Percentiles rank a stretch among this genome's conserved stretches.
phyloP scores from a whole-genome alignment of 1,140 invertebrate genomes.

The Drosophila ironensis region DNA sequence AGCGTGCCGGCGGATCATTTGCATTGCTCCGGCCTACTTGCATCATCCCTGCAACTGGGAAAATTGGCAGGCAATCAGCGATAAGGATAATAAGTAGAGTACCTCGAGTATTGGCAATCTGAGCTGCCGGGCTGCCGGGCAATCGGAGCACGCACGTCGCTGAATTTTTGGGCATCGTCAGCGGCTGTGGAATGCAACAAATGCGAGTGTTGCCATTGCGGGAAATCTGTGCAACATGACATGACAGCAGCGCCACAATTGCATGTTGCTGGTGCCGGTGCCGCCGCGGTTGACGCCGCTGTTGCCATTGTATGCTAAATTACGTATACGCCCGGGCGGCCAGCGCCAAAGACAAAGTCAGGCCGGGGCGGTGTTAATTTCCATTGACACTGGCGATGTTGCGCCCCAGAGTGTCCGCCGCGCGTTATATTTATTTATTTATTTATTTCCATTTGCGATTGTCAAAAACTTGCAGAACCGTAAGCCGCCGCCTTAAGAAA shows the following conservation, averaged over 20 bases:
- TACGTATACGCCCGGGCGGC: constrained; percentile 68
- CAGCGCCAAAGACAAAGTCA: constrained; percentile 33
- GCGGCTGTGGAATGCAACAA: constrained; percentile 35
- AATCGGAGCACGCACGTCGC: constrained; percentile 28
- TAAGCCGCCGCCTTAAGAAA: constrained; percentile 13
- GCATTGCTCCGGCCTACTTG: constrained; percentile 22
- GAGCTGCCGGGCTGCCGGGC: not conserved
- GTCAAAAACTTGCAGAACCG: constrained; percentile 47
- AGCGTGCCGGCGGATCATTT: constrained; percentile 52
- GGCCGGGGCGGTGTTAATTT: constrained; percentile 67
- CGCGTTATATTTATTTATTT: constrained; percentile 59
- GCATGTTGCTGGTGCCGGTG: constrained; percentile 42
- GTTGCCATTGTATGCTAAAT: constrained; percentile 70
- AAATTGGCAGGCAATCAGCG: constrained; percentile 33
- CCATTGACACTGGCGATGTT: constrained; percentile 69
- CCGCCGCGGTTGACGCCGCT: constrained; percentile 7
- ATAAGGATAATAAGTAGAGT: constrained; percentile 23
- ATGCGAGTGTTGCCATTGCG: constrained; percentile 34
- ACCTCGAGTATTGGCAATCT: constrained; percentile 1
- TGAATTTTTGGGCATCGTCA: constrained; percentile 41
- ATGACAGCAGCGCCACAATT: constrained; percentile 58
- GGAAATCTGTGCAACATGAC: constrained; percentile 65
- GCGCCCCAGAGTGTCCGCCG: constrained; percentile 19
- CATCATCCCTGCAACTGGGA: constrained; percentile 25
- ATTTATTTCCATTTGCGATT: constrained; percentile 60